phyloP scores from a whole-genome alignment of 2,888 invertebrate genomes.

The Trichopria drosophilae region DNA sequence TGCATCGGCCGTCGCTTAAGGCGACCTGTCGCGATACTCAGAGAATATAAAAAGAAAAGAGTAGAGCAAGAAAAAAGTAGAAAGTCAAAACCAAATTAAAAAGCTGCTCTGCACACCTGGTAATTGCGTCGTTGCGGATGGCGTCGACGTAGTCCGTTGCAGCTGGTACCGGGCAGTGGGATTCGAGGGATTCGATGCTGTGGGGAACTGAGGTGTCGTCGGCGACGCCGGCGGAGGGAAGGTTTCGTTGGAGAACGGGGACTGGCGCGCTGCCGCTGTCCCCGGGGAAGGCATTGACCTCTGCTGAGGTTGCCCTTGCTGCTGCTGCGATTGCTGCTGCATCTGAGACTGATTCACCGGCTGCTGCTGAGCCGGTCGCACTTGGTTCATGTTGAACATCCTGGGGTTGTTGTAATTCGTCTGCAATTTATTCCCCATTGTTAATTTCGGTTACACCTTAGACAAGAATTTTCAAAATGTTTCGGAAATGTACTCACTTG shows the following conservation, averaged over 20 bases:
- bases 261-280: conserved; percentile 62
- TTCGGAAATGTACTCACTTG: conserved; percentile 52
- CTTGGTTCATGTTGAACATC: conserved; percentile 57
- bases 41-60: conserved; percentile 9
- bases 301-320: conserved; percentile 71
- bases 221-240: conserved; percentile 63
- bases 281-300: conserved; percentile 78
- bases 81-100: conserved; percentile 14
- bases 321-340: conserved; percentile 59
- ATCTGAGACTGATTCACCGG: conserved; percentile 57
- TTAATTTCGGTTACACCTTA: neutral
- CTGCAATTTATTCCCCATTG: conserved; percentile 33
- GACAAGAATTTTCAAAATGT: conserved; percentile 2
- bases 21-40: no score
- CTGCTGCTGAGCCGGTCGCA: conserved; percentile 60
- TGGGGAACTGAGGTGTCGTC: conserved; percentile 58
- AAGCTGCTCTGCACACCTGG: conserved; percentile 58
- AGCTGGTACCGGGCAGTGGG: conserved; percentile 62
- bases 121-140: conserved; percentile 64
- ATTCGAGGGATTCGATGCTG: conserved; percentile 54
- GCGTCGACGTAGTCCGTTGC: conserved; percentile 65
- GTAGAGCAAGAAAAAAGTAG: conserved; percentile 10
- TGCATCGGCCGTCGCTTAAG: no score
- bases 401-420: conserved; percentile 55
- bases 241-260: conserved; percentile 62